phyloP scores from a whole-genome alignment of 1,140 invertebrate species.

The Dinothrombium tinctorium region DNA sequence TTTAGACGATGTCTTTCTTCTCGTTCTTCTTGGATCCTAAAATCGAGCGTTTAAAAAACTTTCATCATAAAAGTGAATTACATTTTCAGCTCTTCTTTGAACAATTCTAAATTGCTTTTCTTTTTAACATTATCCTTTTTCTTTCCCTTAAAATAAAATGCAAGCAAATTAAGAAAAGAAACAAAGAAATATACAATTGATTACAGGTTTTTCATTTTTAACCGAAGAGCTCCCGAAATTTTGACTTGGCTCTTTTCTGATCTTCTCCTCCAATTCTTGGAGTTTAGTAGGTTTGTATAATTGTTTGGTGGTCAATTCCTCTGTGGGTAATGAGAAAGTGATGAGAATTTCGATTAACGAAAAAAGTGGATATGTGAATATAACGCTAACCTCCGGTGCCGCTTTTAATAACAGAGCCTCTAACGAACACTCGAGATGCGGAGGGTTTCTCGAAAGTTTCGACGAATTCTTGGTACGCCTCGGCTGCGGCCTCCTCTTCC shows the following conservation, averaged over 20 bases:
- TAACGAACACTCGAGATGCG: conserved; percentile 75
- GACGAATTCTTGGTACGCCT: conserved; percentile 90
- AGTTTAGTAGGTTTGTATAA: conserved; percentile 77
- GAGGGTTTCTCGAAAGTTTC: conserved; percentile 81
- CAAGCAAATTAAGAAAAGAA: not conserved
- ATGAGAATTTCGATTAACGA: not conserved
- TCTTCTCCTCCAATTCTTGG: conserved; percentile 30
- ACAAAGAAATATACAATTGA: not conserved
- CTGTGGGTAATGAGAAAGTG: conserved; percentile 22
- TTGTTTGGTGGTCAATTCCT: conserved; percentile 57
- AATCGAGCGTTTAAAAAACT: conserved; percentile 13
- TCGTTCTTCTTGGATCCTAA: conserved; percentile 80
- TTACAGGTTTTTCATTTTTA: not conserved
- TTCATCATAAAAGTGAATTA: conserved; percentile 20
- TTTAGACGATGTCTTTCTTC: conserved; percentile 67
- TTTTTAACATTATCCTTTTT: conserved; percentile 66
- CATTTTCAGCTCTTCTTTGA: conserved; percentile 82
- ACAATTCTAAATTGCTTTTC: conserved; percentile 87
- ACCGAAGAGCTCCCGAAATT: conserved; percentile 6
- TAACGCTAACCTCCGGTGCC: conserved; percentile 53
- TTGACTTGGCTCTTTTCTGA: conserved; percentile 22
- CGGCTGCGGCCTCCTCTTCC: conserved; percentile 19
- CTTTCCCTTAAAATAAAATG: conserved; percentile 31
- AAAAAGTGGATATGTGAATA: not conserved
- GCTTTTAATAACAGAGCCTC: conserved; percentile 85